Evolutionary conservation across 2,113 vertebrate genomes (phyloP), one percentile per base, ranked within the genome.

Genomic region (Psophia crepitans): DNA sequence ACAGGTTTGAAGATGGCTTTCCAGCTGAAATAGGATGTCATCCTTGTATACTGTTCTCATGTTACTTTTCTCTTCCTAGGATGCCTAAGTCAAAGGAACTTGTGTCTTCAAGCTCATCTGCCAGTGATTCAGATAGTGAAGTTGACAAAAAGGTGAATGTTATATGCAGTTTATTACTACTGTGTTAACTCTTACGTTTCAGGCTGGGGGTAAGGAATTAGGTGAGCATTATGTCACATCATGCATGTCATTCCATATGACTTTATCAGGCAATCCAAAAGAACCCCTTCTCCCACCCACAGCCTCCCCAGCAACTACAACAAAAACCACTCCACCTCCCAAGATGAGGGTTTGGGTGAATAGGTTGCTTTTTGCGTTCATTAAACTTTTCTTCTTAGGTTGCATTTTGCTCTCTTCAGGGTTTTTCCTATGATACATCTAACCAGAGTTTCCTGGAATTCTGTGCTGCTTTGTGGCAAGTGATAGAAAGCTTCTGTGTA

Each of bases 71-170:
- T 96, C 56, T 61, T 97, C 84, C 56, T 97, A 99, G 99, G 98
- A 99, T 99, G 99, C 99, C 99, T 43, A 99, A 99, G 90, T 99
- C 99, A 97, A 99, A 99, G 98, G 99, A 99, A 98, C 98, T 99
- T 93, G 97, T 99, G 93, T 99, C 99, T 93, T 98, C 98, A 60
- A 99, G 99, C 98, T 98, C 99, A 69, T 99, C 99, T 84, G 99
- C 98, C 73, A 99, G 99, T 65, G 99, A 99, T 96, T 99, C 99
- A 14, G 99, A 99, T 97, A 99, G 99, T 89, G 99, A 99, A 97
- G 98, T 99, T 71, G 99, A 99, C 96, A 99, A 99, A 91, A 99
- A 99, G 99, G 99, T 99, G 97, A 98, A 96, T 57, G 16, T 76
- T 71, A 24, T 79, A 6, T 49, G 6, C 17, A 12, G 23, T 86